A percentile compares a stretch with the other conserved stretches of the same genome.
Evolutionary conservation across 1,140 invertebrate species (phyloP).

Genomic region (Stratiolaelaps scimitus): DNA sequence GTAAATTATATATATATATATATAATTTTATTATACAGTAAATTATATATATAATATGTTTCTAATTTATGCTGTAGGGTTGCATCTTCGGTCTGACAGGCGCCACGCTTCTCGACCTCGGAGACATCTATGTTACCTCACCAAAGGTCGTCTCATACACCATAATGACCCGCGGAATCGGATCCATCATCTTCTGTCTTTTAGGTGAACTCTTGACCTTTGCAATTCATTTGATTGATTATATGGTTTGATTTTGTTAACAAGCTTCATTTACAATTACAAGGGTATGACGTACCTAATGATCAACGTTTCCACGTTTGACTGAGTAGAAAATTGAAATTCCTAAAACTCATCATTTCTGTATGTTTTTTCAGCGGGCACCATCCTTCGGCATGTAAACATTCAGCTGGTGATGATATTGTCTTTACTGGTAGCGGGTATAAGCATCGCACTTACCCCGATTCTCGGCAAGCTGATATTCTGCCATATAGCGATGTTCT

Average conservation of each 20-base stretch:
- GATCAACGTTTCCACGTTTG: too few relatives aligned
- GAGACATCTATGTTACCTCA: background rate
- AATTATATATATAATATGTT: too few relatives aligned
- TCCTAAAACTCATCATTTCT: background rate
- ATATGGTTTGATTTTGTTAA: too few relatives aligned
- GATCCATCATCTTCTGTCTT: conserved; percentile 19
- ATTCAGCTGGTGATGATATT: background rate
- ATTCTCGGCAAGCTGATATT: background rate
- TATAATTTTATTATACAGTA: too few relatives aligned
- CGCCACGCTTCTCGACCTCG: conserved; percentile 1
- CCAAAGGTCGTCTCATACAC: background rate
- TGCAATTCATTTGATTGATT: background rate
- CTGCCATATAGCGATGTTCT: conserved; percentile 11
- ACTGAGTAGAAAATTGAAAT: background rate
- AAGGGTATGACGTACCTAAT: too few relatives aligned
- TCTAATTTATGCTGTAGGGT: background rate
- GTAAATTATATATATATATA: too few relatives aligned
- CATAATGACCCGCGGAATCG: conserved; percentile 14
- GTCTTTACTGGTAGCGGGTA: background rate
- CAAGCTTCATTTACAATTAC: too few relatives aligned
- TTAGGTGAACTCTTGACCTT: background rate
- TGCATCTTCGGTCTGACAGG: conserved; percentile 23
- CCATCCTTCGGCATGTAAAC: background rate
- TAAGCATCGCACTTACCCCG: background rate
- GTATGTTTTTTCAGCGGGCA: background rate